Conservation (phyloP, 64 coral and sea anemone genomes). For the Orbicella faveolata region DNA sequence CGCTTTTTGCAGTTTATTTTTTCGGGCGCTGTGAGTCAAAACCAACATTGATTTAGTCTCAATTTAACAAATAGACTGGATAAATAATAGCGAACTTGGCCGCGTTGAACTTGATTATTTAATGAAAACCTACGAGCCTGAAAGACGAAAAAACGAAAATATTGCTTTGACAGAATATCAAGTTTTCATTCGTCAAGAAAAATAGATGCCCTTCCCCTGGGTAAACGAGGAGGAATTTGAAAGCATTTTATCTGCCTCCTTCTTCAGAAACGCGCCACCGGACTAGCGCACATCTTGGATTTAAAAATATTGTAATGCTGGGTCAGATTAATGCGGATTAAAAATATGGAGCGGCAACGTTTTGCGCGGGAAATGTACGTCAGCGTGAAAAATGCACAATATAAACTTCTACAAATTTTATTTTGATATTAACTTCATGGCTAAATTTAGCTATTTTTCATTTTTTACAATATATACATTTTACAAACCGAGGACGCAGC, state of each 20-base stretch:
- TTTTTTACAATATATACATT: background rate
- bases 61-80: background rate
- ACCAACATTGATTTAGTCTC: background rate
- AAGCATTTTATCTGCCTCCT: background rate
- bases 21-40: background rate
- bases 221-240: background rate
- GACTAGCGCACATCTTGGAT: background rate
- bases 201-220: background rate
- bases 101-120: background rate
- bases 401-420: background rate
- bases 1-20: background rate
- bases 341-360: background rate
- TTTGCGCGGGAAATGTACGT: background rate
- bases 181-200: background rate
- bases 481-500: background rate
- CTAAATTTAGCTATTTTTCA: conserved; percentile 5
- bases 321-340: background rate
- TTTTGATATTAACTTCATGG: conserved; percentile 4
- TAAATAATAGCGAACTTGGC: background rate
- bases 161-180: background rate
- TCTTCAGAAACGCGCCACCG: background rate
- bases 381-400: conserved; percentile 2
- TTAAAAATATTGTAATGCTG: background rate
- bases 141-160: background rate
- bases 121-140: background rate